phyloP scores from a whole-genome alignment of 2,113 vertebrate genomes.

The Probosciger aterrimus region DNA sequence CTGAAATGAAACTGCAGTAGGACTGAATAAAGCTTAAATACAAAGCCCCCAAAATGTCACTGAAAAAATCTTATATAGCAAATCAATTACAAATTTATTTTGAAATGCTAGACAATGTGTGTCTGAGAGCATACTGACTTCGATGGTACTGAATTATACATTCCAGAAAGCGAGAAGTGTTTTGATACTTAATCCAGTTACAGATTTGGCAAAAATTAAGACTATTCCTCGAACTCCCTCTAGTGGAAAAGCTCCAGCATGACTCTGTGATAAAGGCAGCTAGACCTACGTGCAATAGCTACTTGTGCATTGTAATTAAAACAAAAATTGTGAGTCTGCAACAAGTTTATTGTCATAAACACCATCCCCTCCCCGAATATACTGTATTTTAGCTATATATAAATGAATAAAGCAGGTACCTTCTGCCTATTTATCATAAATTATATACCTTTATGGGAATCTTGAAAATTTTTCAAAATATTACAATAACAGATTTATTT shows the following conservation, averaged over 20 bases:
- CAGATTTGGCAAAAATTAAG: not conserved
- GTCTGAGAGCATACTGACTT: rapidly evolving
- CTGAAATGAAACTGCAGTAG: not conserved
- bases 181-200: rapidly evolving
- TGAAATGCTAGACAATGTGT: not conserved
- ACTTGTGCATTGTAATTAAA: not conserved
- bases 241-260: not conserved
- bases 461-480: not conserved
- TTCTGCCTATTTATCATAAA: not conserved
- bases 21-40: not conserved
- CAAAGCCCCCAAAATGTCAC: not conserved
- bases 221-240: not conserved
- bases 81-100: not conserved
- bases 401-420: not conserved
- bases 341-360: not conserved
- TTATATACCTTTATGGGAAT: not conserved
- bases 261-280: not conserved
- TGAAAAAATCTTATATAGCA: not conserved
- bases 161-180: not conserved
- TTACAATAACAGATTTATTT: not conserved
- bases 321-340: not conserved
- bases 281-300: not conserved
- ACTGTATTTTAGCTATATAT: not conserved
- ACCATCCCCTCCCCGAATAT: too few species aligned
- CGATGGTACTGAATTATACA: not conserved